Base-by-base conservation (phyloP, 2,797 vertebrate genomes). In the Oreonectes daqikongensis region DNA sequence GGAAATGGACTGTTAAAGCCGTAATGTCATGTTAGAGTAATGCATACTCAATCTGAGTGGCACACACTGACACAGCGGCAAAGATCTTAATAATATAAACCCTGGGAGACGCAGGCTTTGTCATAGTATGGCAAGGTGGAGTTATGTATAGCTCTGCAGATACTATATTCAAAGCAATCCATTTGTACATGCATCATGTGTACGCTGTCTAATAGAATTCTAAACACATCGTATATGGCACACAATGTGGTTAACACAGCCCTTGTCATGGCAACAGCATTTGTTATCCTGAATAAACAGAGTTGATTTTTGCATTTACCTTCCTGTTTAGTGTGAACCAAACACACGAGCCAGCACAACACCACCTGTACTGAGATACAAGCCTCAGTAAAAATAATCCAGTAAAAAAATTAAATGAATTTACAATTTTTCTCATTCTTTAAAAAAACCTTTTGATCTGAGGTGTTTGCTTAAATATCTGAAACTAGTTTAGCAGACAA, bases 31-130 rank as follows among this genome's bases (percentile, higher is more conserved):
- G n/a, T 57, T 26, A 44, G 61, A 46, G 71, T 24, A 46, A 52
- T 46, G 73, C 38, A 59, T 35, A 65, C 48, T 65, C 46, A 53
- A 53, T 53, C 65, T 24, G 38, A 53, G 15, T 57, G 50, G 72
- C 52, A 74, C 32, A 38, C 59, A 22, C 18, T 61, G 69, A 61
- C 44, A 69, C 67, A 72, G 66, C 67, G 63, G 57, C 68, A 70
- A 50, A 63, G 67, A 80, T 79, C 73, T 78, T 65, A 78, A 71
- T 75, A 78, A 69, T 64, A 64, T 69, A 60, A 75, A 69, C n/a
- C 52, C 18, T 59, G 17, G 73, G 48, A 55, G 71, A 60, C 4
- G 28, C 30, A 70, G 61, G 30, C 66, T 64, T 69, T 60, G n/a
- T 35, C 46, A 44, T 20, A 44, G 35, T 10, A 28, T 10, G 11